These are phyloP conservation scores for Oscheius sp. DNA, from an alignment of 2,888 invertebrate genomes.

Conservation along the genomic window DNA sequence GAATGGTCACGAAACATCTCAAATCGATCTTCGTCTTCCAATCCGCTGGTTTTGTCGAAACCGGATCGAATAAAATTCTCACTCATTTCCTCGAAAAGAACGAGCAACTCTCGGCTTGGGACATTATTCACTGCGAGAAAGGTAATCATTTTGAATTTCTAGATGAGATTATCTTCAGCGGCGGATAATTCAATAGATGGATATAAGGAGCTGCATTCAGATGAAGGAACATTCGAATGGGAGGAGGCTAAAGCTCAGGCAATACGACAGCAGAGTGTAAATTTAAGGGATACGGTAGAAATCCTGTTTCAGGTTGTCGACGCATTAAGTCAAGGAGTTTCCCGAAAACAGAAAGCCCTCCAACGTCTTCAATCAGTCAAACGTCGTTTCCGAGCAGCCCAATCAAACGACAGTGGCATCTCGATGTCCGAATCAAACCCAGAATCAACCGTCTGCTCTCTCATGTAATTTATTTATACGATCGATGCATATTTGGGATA, in stretches of 20 bases:
- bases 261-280: constrained; percentile 43
- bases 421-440: constrained; percentile 38
- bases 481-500: not conserved
- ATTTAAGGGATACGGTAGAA: not conserved
- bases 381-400: constrained; percentile 43
- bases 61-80: constrained; percentile 48
- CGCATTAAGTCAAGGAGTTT: constrained; percentile 33
- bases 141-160: constrained; percentile 31
- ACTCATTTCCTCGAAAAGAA: constrained; percentile 65
- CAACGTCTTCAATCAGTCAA: constrained; percentile 44
- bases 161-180: not conserved
- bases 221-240: constrained; percentile 49
- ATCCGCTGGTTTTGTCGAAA: constrained; percentile 58
- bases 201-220: constrained; percentile 55
- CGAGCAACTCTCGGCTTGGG: constrained; percentile 62
- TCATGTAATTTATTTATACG: constrained; percentile 22
- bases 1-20: constrained; percentile 54
- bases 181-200: constrained; percentile 47
- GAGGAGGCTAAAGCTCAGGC: constrained; percentile 44
- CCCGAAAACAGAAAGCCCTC: constrained; percentile 44
- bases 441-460: constrained; percentile 50
- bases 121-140: constrained; percentile 52
- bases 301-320: constrained; percentile 49
- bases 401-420: constrained; percentile 54
- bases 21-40: constrained; percentile 60